Evolutionary conservation across 1,140 invertebrate species (phyloP).

Genomic region (Harlomillsia oculata): DNA sequence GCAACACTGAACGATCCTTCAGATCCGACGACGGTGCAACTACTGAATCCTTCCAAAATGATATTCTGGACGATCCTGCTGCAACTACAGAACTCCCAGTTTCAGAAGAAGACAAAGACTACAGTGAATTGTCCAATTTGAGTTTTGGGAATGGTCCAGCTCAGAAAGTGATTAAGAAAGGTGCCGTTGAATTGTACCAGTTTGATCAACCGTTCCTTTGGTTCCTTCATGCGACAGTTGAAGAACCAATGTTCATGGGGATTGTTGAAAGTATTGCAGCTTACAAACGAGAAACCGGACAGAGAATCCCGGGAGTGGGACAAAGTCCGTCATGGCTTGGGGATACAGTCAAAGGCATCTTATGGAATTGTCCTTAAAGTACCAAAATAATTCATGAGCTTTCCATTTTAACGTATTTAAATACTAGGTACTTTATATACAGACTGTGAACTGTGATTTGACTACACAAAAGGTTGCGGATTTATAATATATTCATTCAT

Average conservation of each 20-base stretch:
- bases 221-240: conserved; percentile 23
- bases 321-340: background rate
- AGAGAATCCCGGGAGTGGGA: background rate
- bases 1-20: background rate
- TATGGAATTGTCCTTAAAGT: conserved; percentile 10
- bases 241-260: conserved; percentile 27
- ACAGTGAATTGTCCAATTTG: conserved; percentile 3
- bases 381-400: background rate
- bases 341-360: conserved; percentile 1
- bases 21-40: too few species aligned
- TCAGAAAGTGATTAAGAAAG: background rate
- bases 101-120: background rate
- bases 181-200: conserved; percentile 1
- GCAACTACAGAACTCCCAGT: background rate
- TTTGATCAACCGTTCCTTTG: conserved; percentile 22
- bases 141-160: background rate
- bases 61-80: background rate
- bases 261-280: conserved; percentile 15
- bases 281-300: conserved; percentile 14
- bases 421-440: too few species aligned
- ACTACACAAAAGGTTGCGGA: too few species aligned
- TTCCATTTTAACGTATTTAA: background rate
- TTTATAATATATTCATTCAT: too few species aligned
- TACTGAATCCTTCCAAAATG: too few species aligned
- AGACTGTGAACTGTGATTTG: too few species aligned